A percentile compares a stretch with the other conserved stretches of the same genome.
Evolutionary conservation across 1,140 invertebrate species (phyloP).

Genomic region (Steinernema feltiae): DNA sequence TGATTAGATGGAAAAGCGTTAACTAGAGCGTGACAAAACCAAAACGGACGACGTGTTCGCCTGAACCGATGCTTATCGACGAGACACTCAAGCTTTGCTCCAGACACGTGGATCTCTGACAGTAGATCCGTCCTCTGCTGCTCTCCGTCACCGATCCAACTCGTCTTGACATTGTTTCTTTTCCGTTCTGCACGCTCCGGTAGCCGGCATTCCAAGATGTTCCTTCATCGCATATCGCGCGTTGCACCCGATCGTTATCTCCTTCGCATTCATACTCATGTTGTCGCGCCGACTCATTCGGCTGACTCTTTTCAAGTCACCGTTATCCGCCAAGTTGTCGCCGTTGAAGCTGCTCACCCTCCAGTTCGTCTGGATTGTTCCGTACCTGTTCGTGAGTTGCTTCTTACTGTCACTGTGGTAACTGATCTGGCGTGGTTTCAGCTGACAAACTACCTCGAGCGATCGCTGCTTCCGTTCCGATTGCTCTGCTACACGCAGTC

Average conservation of each 20-base stretch:
- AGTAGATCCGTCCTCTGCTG: too few species aligned
- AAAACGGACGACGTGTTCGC: too few species aligned
- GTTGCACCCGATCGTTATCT: slow-evolving; percentile 2
- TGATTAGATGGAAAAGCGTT: too few species aligned
- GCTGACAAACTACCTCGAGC: slow-evolving; percentile 54
- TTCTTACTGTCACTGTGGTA: background rate
- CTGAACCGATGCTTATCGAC: too few species aligned
- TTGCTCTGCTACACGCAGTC: slow-evolving; percentile 54
- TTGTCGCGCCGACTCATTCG: slow-evolving; percentile 6
- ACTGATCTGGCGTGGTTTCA: slow-evolving; percentile 35
- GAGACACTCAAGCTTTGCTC: too few species aligned
- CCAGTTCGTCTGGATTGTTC: slow-evolving; percentile 51
- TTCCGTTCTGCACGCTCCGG: too few species aligned
- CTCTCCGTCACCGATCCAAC: too few species aligned
- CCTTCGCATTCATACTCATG: background rate
- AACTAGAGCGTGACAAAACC: too few species aligned
- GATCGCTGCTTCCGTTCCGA: slow-evolving; percentile 52
- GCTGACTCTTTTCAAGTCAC: background rate
- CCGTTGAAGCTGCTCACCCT: slow-evolving; percentile 37
- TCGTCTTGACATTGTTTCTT: too few species aligned
- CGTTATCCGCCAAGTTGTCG: slow-evolving; percentile 1
- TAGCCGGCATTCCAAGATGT: too few species aligned
- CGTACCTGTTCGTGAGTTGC: slow-evolving; percentile 48
- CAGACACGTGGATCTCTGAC: too few species aligned
- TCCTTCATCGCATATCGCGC: too few species aligned